phyloP scores from a whole-genome alignment of 1,140 invertebrate genomes.

The Pseudomyrmex cubaensis region DNA sequence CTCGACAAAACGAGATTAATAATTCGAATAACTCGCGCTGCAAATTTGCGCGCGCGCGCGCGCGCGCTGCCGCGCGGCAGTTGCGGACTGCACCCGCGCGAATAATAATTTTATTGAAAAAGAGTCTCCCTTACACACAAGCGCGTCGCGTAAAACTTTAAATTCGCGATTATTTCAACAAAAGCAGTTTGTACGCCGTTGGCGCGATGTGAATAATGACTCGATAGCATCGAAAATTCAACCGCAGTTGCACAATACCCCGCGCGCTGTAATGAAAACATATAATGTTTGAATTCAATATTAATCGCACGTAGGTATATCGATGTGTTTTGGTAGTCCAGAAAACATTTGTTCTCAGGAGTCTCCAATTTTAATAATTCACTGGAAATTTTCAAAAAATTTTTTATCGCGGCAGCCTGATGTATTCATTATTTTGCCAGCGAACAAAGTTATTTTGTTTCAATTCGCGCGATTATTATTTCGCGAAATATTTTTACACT shows the following conservation, averaged over 20 bases:
- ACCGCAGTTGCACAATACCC: neutral
- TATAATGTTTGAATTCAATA: constrained; percentile 31
- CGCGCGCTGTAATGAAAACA: constrained; percentile 18
- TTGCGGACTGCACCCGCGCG: neutral
- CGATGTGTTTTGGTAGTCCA: neutral
- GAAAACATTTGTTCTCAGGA: neutral
- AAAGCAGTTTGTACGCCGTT: constrained; percentile 35
- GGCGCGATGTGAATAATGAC: constrained; percentile 31
- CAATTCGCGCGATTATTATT: neutral
- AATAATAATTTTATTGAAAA: constrained; percentile 53
- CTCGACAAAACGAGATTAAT: constrained; percentile 47
- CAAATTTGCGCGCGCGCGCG: constrained; percentile 29
- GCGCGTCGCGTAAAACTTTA: constrained; percentile 23
- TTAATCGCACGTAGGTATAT: neutral
- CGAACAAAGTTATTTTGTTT: neutral
- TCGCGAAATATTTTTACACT: neutral
- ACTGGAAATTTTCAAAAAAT: neutral
- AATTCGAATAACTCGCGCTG: constrained; percentile 35
- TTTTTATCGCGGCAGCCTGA: neutral
- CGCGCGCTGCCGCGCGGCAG: neutral
- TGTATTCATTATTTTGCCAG: neutral
- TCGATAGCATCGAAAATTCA: constrained; percentile 36
- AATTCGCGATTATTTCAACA: constrained; percentile 39
- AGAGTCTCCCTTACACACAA: neutral
- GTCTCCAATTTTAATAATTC: constrained; percentile 4